Evolutionary conservation across 2,797 vertebrate genomes (phyloP), one percentile per base, ranked within the genome.

Genomic region (Valencia hispanica): DNA sequence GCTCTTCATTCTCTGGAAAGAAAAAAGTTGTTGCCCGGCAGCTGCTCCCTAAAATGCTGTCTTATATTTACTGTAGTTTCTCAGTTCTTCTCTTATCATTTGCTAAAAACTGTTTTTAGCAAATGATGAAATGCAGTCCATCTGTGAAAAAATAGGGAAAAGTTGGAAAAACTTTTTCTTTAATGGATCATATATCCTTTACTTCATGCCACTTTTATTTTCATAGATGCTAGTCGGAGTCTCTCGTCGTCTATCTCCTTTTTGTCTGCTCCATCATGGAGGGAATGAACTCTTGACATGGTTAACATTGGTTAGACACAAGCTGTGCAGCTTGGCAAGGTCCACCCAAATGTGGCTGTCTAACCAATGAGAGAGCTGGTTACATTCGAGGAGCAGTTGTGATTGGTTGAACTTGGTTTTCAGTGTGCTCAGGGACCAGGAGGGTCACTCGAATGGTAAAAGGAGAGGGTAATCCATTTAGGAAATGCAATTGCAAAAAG

Each of bases 21-120:
- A 15, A 83, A 81, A 63, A 47, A 51, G 30, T 73, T 75, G 78
- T 73, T 83, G 75, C 74, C 85, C 80, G 73, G 75, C 71, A 82
- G 66, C 81, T 78, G 76, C 81, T 81, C 39, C 82, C 82, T 84
- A 55, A 88, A 85, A 73, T 79, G 72, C 73, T 66, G 76, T 68
- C 77, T 55, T 72, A 72, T 81, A 77, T 74, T 83, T 45, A 15
- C 48, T 47, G 34, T 65, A 81, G 47, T 84, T 84, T 69, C 83
- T 47, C 55, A 59, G 45, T 73, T 86, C 48, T 79, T 68, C 51
- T 83, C 83, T 79, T 85, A 86, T 84, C 74, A 77, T 85, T 15
- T 55, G 68, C 74, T 87, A 70, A 85, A 83, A 72, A 68, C 71
- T 70, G 39, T 11, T 36, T 71, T 83, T n/a, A n/a, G n/a, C n/a